Conservation (phyloP, 2,888 invertebrate genomes). For the Tiliacea citrago region DNA sequence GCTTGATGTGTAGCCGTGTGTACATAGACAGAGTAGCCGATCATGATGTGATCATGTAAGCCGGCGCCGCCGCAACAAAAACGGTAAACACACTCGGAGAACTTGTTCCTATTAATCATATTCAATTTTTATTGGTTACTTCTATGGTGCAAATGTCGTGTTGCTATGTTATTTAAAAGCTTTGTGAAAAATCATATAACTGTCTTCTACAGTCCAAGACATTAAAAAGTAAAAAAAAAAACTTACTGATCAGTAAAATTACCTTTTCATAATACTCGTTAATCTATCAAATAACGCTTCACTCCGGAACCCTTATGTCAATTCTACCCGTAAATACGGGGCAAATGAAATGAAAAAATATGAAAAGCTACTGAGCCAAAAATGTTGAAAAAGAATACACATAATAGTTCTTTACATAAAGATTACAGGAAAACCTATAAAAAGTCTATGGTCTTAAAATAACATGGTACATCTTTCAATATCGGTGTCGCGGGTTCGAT, state of each 20-base stretch:
- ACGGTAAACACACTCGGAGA: constrained; percentile 11
- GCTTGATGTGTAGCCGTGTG: too few species aligned
- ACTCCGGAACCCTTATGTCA: too few species aligned
- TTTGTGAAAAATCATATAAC: not conserved
- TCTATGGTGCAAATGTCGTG: not conserved
- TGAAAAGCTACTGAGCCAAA: too few species aligned
- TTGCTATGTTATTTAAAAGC: not conserved
- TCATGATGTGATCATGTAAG: not conserved
- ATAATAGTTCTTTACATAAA: too few species aligned
- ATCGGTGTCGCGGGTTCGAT: too few species aligned
- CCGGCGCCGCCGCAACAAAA: not conserved
- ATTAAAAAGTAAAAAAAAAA: not conserved
- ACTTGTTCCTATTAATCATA: constrained; percentile 2
- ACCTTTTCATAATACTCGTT: not conserved
- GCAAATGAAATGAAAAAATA: too few species aligned
- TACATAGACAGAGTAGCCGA: not conserved
- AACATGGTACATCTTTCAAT: too few species aligned
- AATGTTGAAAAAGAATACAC: too few species aligned
- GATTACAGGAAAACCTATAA: too few species aligned
- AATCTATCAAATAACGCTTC: not conserved
- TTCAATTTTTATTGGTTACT: constrained; percentile 8
- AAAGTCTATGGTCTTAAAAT: too few species aligned
- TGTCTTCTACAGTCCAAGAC: not conserved
- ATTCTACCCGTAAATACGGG: too few species aligned
- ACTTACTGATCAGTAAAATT: too few species aligned